Percentiles rank a stretch among this genome's conserved stretches.
Evolutionary conservation across 2,888 invertebrate genomes (phyloP).

Genomic region (Eretmocerus hayati): DNA sequence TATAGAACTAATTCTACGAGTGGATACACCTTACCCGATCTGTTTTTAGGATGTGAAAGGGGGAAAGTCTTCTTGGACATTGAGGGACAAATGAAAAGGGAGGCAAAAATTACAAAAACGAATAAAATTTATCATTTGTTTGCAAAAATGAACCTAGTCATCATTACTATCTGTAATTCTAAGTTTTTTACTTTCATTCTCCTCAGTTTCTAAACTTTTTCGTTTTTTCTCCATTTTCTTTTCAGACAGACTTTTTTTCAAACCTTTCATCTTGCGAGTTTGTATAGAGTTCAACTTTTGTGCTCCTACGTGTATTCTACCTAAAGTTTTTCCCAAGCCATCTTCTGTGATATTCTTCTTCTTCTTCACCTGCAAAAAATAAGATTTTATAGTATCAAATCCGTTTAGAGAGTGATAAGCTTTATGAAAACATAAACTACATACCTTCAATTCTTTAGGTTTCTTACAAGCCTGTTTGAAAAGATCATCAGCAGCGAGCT

Average conservation of each 20-base stretch:
- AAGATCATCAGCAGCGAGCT: constrained; percentile 83
- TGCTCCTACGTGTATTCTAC: constrained; percentile 86
- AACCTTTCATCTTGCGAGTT: constrained; percentile 84
- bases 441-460: constrained; percentile 67
- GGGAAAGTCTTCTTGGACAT: constrained; percentile 17
- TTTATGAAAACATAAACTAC: no score
- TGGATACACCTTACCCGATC: not conserved
- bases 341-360: constrained; percentile 89
- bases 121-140: constrained; percentile 20
- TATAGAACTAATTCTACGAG: constrained; percentile 1
- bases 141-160: constrained; percentile 16
- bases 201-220: constrained; percentile 46
- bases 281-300: constrained; percentile 81
- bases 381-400: no score
- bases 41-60: constrained; percentile 11
- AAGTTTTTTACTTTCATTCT: constrained; percentile 28
- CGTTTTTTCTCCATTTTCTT: constrained; percentile 55
- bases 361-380: constrained; percentile 56
- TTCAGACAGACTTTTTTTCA: constrained; percentile 68
- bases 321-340: constrained; percentile 80
- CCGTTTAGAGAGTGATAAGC: no score
- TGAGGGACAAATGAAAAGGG: constrained; percentile 8
- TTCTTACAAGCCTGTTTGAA: constrained; percentile 75
- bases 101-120: constrained; percentile 4
- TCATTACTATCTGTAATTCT: constrained; percentile 18